Percentiles rank a stretch among this genome's conserved stretches.
phyloP scores from a whole-genome alignment of 1,140 invertebrate species.

The Hermatobates lingyangjiaoensis region DNA sequence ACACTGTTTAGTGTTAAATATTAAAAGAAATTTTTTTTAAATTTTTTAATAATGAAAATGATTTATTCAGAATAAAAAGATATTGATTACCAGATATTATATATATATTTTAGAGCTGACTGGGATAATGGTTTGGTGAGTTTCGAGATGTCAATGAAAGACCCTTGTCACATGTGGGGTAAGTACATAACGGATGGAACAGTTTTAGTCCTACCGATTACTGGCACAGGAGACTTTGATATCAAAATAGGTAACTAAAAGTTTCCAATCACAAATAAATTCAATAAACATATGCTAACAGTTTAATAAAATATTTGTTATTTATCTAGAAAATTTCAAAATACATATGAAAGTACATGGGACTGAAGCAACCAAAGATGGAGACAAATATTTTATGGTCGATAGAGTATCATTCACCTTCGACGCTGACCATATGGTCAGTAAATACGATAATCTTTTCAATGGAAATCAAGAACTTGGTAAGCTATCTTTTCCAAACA shows the following conservation, averaged over 20 bases:
- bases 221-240: constrained; percentile 41
- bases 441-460: constrained; percentile 17
- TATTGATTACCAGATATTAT: neutral
- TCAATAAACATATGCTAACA: neutral
- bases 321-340: constrained; percentile 8
- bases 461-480: constrained; percentile 16
- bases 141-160: neutral
- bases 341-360: constrained; percentile 8
- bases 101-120: constrained; percentile 6
- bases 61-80: too few relatives aligned
- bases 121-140: constrained; percentile 7
- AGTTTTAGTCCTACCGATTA: constrained; percentile 43
- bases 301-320: too few relatives aligned
- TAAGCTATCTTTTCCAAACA: too few relatives aligned
- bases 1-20: too few relatives aligned
- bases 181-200: constrained; percentile 45
- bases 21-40: too few relatives aligned
- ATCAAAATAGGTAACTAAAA: constrained; percentile 37
- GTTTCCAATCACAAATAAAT: neutral
- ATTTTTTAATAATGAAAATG: too few relatives aligned
- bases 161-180: constrained; percentile 20
- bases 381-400: constrained; percentile 5
- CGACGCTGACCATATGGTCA: constrained; percentile 8
- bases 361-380: neutral
- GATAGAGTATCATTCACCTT: constrained; percentile 10